Conservation (phyloP, 2,113 vertebrate species). For the human (Homo sapiens) region DNA sequence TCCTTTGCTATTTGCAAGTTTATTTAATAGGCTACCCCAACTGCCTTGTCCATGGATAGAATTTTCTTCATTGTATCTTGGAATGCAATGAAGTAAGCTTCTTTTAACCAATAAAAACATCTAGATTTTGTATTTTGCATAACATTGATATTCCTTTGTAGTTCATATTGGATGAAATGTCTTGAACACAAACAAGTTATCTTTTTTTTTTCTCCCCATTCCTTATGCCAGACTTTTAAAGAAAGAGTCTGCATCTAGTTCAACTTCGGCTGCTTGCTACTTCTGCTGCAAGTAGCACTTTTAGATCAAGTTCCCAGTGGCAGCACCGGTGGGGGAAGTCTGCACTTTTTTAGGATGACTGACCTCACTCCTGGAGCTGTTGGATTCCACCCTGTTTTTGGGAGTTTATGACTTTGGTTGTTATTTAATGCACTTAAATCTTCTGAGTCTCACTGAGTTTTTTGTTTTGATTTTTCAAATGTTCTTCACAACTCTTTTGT, state of each 20-base stretch:
- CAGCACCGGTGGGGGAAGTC: background rate
- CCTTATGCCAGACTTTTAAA: conserved; percentile 7
- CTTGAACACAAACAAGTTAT: conserved; percentile 27
- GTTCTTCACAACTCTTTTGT: background rate
- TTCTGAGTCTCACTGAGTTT: background rate
- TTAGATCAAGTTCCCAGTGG: background rate
- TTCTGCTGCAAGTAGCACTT: background rate
- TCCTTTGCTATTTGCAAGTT: conserved; percentile 27
- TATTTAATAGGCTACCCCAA: conserved; percentile 8
- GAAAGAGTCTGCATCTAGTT: conserved; percentile 27
- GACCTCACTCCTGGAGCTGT: background rate
- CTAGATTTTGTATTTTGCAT: conserved; percentile 20
- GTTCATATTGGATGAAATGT: conserved; percentile 35
- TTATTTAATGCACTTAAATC: conserved; percentile 26
- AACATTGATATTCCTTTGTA: conserved; percentile 8
- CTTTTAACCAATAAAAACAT: conserved; percentile 52
- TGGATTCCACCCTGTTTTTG: conserved; percentile 14
- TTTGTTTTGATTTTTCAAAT: background rate
- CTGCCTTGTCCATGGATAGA: conserved; percentile 28
- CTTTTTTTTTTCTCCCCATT: background rate
- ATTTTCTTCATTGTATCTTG: conserved; percentile 49
- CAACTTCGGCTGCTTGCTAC: conserved; percentile 1
- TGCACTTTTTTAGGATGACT: conserved; percentile 32
- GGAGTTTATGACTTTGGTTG: conserved; percentile 27
- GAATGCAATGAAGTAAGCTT: conserved; percentile 24